Percentiles rank a stretch among this genome's conserved stretches.
Evolutionary conservation across 2,113 vertebrate genomes (phyloP).

Genomic region (Centropristis striata): DNA sequence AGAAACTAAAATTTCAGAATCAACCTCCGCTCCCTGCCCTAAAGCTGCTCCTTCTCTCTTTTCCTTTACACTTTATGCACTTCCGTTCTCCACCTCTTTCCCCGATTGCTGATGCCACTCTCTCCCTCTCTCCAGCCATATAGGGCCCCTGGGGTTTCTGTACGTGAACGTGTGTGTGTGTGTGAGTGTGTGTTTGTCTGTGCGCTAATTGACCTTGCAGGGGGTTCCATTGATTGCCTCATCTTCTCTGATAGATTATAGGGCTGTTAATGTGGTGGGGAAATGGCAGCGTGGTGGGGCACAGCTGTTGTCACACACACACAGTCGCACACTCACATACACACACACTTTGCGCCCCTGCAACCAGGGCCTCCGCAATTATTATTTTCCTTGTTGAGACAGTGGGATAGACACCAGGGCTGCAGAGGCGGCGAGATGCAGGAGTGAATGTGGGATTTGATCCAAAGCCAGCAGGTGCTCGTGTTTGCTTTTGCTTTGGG

Average conservation of each 20-base stretch:
- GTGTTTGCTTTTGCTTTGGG: conserved; percentile 43
- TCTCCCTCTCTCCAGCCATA: conserved; percentile 50
- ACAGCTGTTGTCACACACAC: conserved; percentile 92
- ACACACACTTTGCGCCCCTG: conserved; percentile 6
- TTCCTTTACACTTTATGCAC: conserved; percentile 18
- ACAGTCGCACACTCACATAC: conserved; percentile 24
- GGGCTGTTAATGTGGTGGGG: conserved; percentile 99
- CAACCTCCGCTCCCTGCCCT: not conserved
- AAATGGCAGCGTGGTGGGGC: conserved; percentile 95
- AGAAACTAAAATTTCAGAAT: not conserved
- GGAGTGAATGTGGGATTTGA: conserved; percentile 53
- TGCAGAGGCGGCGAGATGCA: conserved; percentile 15
- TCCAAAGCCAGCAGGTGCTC: conserved; percentile 73
- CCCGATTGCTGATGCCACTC: conserved; percentile 60
- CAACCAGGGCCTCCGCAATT: conserved; percentile 61
- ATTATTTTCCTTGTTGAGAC: conserved; percentile 64
- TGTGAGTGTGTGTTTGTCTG: conserved; percentile 77
- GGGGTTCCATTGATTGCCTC: conserved; percentile 89
- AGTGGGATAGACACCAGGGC: conserved; percentile 38
- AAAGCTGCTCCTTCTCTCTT: conserved; percentile 79
- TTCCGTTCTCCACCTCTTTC: conserved; percentile 72
- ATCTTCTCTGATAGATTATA: conserved; percentile 99
- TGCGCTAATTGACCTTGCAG: conserved; percentile 97
- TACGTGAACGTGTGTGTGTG: conserved; percentile 49
- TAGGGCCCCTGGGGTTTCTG: conserved; percentile 82